A percentile compares a stretch with the other conserved stretches of the same genome.
phyloP scores from a whole-genome alignment of 2,113 vertebrate species.

The Phalacrocorax carbo region DNA sequence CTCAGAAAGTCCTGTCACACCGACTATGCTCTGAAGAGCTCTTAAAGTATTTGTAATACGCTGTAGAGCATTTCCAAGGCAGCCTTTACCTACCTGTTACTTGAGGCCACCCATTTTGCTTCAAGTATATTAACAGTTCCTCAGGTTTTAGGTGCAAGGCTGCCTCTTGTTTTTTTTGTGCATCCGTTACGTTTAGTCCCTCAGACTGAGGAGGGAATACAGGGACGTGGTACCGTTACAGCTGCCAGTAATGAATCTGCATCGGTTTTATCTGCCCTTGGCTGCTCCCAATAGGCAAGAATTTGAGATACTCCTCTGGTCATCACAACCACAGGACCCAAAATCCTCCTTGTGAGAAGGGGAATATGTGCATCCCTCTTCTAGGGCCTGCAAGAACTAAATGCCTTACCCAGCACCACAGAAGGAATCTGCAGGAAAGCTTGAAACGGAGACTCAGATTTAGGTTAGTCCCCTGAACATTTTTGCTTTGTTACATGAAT shows the following conservation, averaged over 20 bases:
- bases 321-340: neutral
- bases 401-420: no score
- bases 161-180: neutral
- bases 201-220: neutral
- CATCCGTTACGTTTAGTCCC: rapidly evolving
- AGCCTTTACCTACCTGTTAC: neutral
- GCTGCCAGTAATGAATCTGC: neutral
- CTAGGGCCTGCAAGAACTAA: neutral
- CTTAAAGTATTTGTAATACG: neutral
- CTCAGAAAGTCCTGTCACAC: neutral
- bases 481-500: neutral
- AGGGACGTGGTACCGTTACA: rapidly evolving
- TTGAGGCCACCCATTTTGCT: neutral
- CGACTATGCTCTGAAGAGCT: neutral
- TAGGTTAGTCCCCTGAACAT: no score
- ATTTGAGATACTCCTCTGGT: neutral
- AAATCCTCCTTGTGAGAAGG: neutral
- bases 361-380: neutral
- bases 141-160: neutral
- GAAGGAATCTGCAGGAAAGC: neutral
- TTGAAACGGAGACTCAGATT: rapidly evolving
- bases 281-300: neutral
- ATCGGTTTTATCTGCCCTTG: neutral
- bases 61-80: neutral
- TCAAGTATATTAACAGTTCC: neutral